Conservation (phyloP, 2,888 invertebrate species). For the Buathra laborator region DNA sequence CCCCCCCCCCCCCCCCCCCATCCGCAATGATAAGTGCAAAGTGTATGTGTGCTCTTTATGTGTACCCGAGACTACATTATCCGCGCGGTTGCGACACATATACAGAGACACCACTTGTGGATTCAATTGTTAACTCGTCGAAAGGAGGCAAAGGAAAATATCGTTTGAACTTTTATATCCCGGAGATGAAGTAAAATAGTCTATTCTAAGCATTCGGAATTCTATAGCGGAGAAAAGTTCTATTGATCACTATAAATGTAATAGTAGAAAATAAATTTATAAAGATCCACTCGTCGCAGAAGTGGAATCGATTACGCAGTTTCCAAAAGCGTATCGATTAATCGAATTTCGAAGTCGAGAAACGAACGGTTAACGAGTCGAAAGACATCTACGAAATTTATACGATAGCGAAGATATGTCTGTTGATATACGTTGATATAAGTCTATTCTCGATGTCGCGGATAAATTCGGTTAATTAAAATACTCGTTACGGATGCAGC, state of each 20-base stretch:
- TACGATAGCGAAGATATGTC: background rate
- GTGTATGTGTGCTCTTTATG: slow-evolving; percentile 29
- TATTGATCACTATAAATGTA: slow-evolving; percentile 2
- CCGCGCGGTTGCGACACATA: slow-evolving; percentile 16
- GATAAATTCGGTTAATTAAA: slow-evolving; percentile 51
- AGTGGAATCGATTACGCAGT: background rate
- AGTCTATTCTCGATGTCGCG: background rate
- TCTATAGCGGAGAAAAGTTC: background rate
- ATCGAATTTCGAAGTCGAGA: slow-evolving; percentile 5
- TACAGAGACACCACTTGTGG: slow-evolving; percentile 65
- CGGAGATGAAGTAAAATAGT: background rate
- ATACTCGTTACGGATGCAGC: slow-evolving; percentile 39
- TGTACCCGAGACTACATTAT: background rate
- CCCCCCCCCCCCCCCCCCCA: background rate
- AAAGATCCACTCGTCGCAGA: slow-evolving; percentile 2
- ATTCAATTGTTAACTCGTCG: slow-evolving; percentile 66
- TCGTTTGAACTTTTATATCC: slow-evolving; percentile 36
- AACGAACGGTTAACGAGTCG: background rate
- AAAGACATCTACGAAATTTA: background rate
- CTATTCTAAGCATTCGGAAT: background rate
- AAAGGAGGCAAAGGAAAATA: slow-evolving; percentile 21
- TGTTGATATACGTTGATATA: background rate
- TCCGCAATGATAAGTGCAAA: slow-evolving; percentile 49
- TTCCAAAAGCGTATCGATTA: slow-evolving; percentile 32
- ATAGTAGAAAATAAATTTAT: slow-evolving; percentile 2